These are phyloP conservation scores for Trichopria drosophilae DNA, from an alignment of 2,888 invertebrate species.

Conservation along the genomic window DNA sequence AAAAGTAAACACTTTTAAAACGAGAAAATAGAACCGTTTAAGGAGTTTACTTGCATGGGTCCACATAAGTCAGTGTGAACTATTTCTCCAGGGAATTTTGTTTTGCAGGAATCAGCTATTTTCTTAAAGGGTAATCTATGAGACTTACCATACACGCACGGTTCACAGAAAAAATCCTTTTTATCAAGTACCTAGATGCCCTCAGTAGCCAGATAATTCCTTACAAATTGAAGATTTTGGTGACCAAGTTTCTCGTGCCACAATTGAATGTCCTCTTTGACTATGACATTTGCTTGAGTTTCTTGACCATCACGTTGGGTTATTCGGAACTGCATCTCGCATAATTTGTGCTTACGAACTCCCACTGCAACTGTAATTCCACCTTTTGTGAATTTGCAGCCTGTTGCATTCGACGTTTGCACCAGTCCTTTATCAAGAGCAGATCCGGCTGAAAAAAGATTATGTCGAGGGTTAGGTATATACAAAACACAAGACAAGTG, in stretches of 20 bases:
- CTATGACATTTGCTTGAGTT: constrained; percentile 13
- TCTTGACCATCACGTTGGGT: neutral
- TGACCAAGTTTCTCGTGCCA: constrained; percentile 25
- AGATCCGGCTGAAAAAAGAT: constrained; percentile 13
- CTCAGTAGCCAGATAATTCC: constrained; percentile 10
- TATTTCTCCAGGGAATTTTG: too few species aligned
- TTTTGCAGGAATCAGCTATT: too few species aligned
- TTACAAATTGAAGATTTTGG: constrained; percentile 12
- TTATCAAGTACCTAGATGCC: too few species aligned
- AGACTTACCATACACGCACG: too few species aligned
- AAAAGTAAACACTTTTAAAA: too few species aligned
- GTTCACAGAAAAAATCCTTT: too few species aligned
- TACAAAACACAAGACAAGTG: constrained; percentile 12
- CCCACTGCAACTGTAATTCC: constrained; percentile 21
- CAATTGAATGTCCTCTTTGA: constrained; percentile 5
- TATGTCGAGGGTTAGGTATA: too few species aligned
- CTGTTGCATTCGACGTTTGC: constrained; percentile 21
- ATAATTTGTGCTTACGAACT: constrained; percentile 18
- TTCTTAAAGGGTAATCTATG: too few species aligned
- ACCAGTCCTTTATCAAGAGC: constrained; percentile 28
- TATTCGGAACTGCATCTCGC: constrained; percentile 18
- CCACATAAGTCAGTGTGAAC: too few species aligned
- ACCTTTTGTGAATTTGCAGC: constrained; percentile 19
- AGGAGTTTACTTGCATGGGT: too few species aligned
- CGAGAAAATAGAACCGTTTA: too few species aligned